phyloP scores from a whole-genome alignment of 2,113 vertebrate species.

The Glaucomys volans region DNA sequence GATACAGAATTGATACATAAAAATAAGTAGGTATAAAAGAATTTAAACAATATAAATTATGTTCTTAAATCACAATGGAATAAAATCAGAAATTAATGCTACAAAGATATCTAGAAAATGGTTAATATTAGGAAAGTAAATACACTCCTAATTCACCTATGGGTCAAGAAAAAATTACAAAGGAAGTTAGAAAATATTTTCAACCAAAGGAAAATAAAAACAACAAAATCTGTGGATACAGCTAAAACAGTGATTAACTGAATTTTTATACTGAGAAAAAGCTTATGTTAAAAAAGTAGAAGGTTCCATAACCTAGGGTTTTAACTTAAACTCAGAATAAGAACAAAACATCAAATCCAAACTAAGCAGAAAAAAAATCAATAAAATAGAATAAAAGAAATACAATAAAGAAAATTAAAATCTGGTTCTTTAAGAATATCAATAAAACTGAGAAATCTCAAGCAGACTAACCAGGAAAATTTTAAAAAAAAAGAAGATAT shows the following conservation, averaged over 20 bases:
- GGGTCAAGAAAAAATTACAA: neutral
- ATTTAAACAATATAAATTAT: constrained; percentile 13
- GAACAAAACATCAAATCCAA: constrained; percentile 8
- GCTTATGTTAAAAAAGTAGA: neutral
- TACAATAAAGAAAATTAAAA: neutral
- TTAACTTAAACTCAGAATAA: constrained; percentile 35
- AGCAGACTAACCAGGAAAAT: neutral
- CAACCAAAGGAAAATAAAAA: constrained; percentile 33
- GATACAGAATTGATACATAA: neutral
- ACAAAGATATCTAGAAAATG: neutral
- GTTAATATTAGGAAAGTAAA: constrained; percentile 9
- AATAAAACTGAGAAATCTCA: neutral
- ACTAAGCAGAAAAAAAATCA: neutral
- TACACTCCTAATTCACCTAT: neutral
- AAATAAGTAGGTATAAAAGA: neutral
- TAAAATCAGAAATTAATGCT: constrained; percentile 49
- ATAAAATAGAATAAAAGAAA: neutral
- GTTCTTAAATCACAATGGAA: constrained; percentile 28
- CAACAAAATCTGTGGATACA: neutral
- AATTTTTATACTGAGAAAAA: neutral
- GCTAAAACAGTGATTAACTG: neutral
- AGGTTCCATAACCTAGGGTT: neutral
- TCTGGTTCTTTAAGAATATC: neutral
- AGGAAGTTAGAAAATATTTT: neutral
- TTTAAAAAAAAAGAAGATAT: neutral